phyloP scores from a whole-genome alignment of 2,888 invertebrate species.

The Plagodis dolabraria region DNA sequence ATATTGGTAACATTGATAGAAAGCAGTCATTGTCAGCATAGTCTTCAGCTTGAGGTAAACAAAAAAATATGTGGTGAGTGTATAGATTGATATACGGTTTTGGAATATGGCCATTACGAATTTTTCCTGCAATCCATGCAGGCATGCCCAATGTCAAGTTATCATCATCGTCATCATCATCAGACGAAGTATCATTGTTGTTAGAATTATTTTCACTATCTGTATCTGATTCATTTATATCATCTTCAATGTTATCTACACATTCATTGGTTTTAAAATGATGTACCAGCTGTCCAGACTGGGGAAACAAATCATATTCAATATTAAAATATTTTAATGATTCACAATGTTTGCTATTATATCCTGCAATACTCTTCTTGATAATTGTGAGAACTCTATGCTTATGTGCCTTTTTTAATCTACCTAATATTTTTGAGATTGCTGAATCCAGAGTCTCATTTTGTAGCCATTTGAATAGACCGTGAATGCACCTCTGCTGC shows the following conservation, averaged over 20 bases:
- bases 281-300: slow-evolving; percentile 6
- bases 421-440: slow-evolving; percentile 86
- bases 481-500: slow-evolving; percentile 88
- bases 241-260: slow-evolving; percentile 26
- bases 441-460: slow-evolving; percentile 89
- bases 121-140: slow-evolving; percentile 87
- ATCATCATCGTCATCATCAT: slow-evolving; percentile 39
- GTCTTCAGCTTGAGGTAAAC: slow-evolving; percentile 90
- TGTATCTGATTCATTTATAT: slow-evolving; percentile 37
- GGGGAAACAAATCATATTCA: slow-evolving; percentile 29
- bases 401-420: slow-evolving; percentile 84
- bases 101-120: slow-evolving; percentile 86
- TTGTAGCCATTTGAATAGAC: slow-evolving; percentile 90
- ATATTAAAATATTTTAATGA: slow-evolving; percentile 85
- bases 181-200: slow-evolving; percentile 42
- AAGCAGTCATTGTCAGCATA: slow-evolving; percentile 85
- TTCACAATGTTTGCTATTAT: slow-evolving; percentile 84
- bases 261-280: slow-evolving; percentile 15
- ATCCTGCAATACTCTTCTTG: slow-evolving; percentile 86
- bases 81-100: slow-evolving; percentile 88
- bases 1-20: slow-evolving; percentile 84
- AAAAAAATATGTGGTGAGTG: slow-evolving; percentile 86
- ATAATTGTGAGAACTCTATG: slow-evolving; percentile 83
- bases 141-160: slow-evolving; percentile 69
- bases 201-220: slow-evolving; percentile 46